Evolutionary conservation across 2,113 vertebrate species (phyloP), one percentile per base, ranked within the genome.

Genomic region (Prionailurus viverrinus): DNA sequence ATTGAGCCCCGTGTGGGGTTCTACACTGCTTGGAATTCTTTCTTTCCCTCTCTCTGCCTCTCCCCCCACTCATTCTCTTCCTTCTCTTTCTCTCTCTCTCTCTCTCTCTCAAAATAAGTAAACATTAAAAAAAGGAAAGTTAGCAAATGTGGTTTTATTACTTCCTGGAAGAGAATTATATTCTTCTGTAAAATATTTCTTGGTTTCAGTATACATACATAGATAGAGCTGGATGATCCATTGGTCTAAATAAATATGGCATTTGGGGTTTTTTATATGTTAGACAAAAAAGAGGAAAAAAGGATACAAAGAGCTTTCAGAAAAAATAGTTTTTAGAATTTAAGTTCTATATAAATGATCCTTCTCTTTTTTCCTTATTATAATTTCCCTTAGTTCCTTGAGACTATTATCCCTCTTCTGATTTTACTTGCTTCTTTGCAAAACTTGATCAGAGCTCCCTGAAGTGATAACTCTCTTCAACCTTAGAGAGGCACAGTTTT

Each of bases 361-460:
- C 16, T 51, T 3, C 10, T 78, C 7, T 81, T 91, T 91, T 80
- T 79, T 39, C 39, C 61, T 85, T 79, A 51, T 27, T 48, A 63
- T 2, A 33, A 66, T 41, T 74, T 86, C 45, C 81, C 18, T 23
- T 69, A 55, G 25, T 74, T 94, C 82, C 41, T 94, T 91, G 36
- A 76, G 81, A 91, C 48, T 33, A 81, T 74, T 11, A 45, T 81
- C 16, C 48, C 7, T 58, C 45, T 81, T 74, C 45, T 58, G 29
- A 58, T 96, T 74, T 73, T 45, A 81, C 36, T 66, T 79, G 18
- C 25, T 39, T 87, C 19, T 66, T 91, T 82, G 36, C 25, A 96
- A 94, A 94, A 85, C 29, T n/a, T 71, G 79, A 84, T 39, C 68
- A 89, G 19, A 55, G 19, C 18, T 96, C 39, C 31, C 31, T 91